Evolutionary conservation across 2,888 invertebrate species (phyloP), one percentile per base, ranked within the genome.

Genomic region (Conus canariensis): DNA sequence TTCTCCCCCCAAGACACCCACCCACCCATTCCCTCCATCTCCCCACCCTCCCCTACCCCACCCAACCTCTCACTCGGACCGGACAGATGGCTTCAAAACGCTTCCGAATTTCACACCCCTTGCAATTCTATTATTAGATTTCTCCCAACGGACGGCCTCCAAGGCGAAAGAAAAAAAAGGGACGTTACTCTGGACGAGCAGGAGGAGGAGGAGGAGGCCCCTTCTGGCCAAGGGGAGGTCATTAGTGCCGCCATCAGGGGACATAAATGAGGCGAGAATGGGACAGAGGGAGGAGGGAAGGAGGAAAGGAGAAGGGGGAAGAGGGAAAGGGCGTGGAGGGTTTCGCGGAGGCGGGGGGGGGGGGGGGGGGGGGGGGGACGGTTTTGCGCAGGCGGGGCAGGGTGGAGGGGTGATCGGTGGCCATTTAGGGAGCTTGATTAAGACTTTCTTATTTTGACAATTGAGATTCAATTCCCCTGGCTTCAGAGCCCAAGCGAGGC

Each of bases 51-150:
- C 45, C 45, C 45, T 45, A 60, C 45, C 45, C 45, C 45, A 45
- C 45, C 45, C 45, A 4, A 2, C 45, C 45, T 45, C 45, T 45
- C 45, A 45, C 7, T 64, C 25, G 58, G 45, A 60, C 12, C 6
- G 87, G 87, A 60, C 87, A 87, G 87, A 87, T 87, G 87, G 87
- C 64, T 60, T 87, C 67, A 64, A 87, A 87, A 87, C 87, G 87
- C 64, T 67, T n/a, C n/a, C 14, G 45, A 64, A 59, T 14, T 64
- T 59, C 67, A 60, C 45, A 64, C 64, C 30, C 30, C n/a, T 45
- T 60, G 64, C 19, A 64, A 25, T 60, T 87, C 64, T 64, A 87
- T 87, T 87, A 87, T 87, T 60, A 87, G 87, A 64, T 87, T 87
- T 64, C 70, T 74, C n/a, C 70, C 70, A 19, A 8, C n/a, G 70